Evolutionary conservation across 2,888 invertebrate species (phyloP).

Genomic region (Poecilobothrus nobilitatus): DNA sequence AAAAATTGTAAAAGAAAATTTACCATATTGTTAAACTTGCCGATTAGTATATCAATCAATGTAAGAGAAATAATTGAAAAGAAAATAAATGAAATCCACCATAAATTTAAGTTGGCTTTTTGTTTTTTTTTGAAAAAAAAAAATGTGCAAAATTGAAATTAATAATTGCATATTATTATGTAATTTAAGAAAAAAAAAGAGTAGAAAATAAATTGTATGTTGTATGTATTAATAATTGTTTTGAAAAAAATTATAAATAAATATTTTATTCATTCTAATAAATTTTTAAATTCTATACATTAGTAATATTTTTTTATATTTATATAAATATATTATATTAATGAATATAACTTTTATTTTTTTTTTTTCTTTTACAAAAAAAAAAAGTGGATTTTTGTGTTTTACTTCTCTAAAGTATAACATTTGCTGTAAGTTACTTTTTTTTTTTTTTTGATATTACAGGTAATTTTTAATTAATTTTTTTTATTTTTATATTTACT

Average conservation of each 20-base stretch:
- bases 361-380: neutral
- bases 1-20: too few relatives aligned
- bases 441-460: neutral
- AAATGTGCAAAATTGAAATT: neutral
- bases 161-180: neutral
- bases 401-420: neutral
- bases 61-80: too few relatives aligned
- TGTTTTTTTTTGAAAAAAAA: neutral
- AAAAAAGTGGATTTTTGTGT: neutral
- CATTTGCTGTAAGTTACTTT: neutral
- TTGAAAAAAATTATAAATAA: too few relatives aligned
- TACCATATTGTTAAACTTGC: too few relatives aligned
- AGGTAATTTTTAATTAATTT: neutral
- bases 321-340: neutral
- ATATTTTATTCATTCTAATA: too few relatives aligned
- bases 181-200: neutral
- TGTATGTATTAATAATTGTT: too few relatives aligned
- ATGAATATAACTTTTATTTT: too few relatives aligned
- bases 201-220: too few relatives aligned
- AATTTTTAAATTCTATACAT: too few relatives aligned
- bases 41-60: too few relatives aligned
- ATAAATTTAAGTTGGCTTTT: neutral
- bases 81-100: neutral
- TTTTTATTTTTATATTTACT: neutral
- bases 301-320: too few relatives aligned